phyloP scores from a whole-genome alignment of 2,888 invertebrate species.

The Apamea crenata region DNA sequence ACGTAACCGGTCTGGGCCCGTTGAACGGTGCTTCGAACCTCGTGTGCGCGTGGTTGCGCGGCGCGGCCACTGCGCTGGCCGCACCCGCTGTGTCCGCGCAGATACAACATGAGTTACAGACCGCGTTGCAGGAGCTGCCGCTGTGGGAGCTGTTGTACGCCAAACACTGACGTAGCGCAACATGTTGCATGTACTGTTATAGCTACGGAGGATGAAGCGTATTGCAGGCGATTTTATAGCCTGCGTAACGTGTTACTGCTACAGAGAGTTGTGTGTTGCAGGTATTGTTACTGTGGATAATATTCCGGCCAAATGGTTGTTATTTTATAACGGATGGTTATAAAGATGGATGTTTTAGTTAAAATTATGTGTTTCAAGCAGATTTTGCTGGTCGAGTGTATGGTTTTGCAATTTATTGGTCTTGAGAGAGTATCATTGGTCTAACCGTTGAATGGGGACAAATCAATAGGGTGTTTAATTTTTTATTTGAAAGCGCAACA shows the following conservation, averaged over 20 bases:
- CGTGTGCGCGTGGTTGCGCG: conserved; percentile 73
- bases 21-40: conserved; percentile 75
- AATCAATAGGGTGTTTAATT: neutral
- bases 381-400: neutral
- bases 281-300: conserved; percentile 3
- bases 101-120: conserved; percentile 79
- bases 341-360: neutral
- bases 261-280: neutral
- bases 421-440: neutral
- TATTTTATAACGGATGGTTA: conserved; percentile 6
- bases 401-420: conserved; percentile 6
- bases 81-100: conserved; percentile 80
- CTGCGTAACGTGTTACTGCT: neutral
- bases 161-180: conserved; percentile 64
- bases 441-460: neutral
- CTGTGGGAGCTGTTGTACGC: conserved; percentile 82
- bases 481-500: neutral
- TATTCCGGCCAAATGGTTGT: conserved; percentile 46
- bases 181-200: conserved; percentile 11
- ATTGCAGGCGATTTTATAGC: conserved; percentile 12
- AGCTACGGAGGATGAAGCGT: neutral
- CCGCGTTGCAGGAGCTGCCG: conserved; percentile 81
- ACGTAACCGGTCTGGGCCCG: conserved; percentile 86
- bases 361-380: conserved; percentile 1
- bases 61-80: conserved; percentile 76